phyloP scores from a whole-genome alignment of 2,797 vertebrate species.

The Malacoraja senta region DNA sequence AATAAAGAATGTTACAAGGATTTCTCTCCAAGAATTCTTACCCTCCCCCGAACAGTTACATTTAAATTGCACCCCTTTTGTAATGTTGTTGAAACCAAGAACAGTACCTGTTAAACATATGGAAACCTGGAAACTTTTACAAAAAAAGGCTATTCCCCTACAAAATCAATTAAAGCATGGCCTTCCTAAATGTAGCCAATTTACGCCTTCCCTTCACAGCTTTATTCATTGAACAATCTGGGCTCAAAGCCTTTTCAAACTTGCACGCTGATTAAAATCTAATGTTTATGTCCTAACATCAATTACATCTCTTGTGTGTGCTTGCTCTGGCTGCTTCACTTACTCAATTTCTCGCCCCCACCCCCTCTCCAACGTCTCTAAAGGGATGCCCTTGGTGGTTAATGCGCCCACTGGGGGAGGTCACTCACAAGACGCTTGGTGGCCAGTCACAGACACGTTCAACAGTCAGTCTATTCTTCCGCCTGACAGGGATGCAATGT shows the following conservation, averaged over 20 bases:
- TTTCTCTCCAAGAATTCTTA: conserved; percentile 9
- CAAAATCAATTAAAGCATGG: conserved; percentile 38
- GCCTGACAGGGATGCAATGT: conserved; percentile 57
- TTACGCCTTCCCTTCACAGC: conserved; percentile 35
- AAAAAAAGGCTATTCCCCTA: conserved; percentile 29
- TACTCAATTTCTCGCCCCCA: conserved; percentile 49
- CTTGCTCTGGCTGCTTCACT: conserved; percentile 57
- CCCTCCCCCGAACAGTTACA: conserved; percentile 19
- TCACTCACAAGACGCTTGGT: conserved; percentile 71
- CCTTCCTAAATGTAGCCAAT: conserved; percentile 37
- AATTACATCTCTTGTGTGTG: conserved; percentile 72
- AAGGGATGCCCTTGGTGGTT: conserved; percentile 65
- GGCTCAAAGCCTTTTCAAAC: conserved; percentile 36
- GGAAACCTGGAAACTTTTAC: conserved; percentile 27
- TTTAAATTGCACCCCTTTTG: conserved; percentile 29
- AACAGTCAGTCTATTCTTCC: conserved; percentile 57
- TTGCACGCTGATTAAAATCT: conserved; percentile 37
- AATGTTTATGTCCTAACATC: conserved; percentile 53
- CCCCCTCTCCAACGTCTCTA: conserved; percentile 49
- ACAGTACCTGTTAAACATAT: conserved; percentile 38
- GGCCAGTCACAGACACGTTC: conserved; percentile 55
- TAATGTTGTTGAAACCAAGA: conserved; percentile 21
- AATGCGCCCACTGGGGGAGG: conserved; percentile 76
- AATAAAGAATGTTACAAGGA: conserved; percentile 21
- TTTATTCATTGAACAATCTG: conserved; percentile 36